phyloP scores from a whole-genome alignment of 2,888 invertebrate species.

The Noctua fimbriata region DNA sequence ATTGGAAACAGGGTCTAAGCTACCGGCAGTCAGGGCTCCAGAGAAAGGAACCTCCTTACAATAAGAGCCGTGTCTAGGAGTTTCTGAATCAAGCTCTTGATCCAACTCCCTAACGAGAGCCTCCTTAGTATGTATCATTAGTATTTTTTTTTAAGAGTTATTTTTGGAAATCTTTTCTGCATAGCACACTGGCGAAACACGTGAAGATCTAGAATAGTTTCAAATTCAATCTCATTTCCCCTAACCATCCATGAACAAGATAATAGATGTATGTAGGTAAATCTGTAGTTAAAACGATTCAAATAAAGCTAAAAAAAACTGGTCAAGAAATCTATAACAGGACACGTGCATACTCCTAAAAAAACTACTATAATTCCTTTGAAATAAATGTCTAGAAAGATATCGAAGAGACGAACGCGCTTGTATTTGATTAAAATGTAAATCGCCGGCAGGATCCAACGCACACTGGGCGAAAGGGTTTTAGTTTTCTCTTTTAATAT shows the following conservation, averaged over 20 bases:
- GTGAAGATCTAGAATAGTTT: background rate
- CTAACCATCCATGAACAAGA: background rate
- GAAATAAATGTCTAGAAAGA: constrained; percentile 59
- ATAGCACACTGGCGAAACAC: background rate
- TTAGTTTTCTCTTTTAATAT: constrained; percentile 46
- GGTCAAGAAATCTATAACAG: background rate
- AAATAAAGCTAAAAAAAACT: too few species aligned
- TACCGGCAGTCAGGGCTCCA: background rate
- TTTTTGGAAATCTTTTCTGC: background rate
- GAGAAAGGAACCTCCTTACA: background rate
- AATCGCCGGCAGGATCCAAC: constrained; percentile 62
- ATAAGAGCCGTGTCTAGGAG: background rate
- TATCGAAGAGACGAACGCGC: constrained; percentile 43
- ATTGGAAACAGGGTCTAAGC: background rate
- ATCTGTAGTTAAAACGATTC: too few species aligned
- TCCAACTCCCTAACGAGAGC: background rate
- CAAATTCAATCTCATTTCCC: background rate
- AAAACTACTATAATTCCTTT: constrained; percentile 58
- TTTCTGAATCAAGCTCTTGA: background rate
- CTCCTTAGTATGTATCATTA: background rate
- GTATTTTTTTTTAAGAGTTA: too few species aligned
- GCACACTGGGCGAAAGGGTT: constrained; percentile 39
- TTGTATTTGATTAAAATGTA: constrained; percentile 76
- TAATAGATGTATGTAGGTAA: background rate
- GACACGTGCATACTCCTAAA: background rate